These are phyloP conservation scores for Antigone vipio DNA, from an alignment of 2,113 vertebrate species.

Conservation along the genomic window DNA sequence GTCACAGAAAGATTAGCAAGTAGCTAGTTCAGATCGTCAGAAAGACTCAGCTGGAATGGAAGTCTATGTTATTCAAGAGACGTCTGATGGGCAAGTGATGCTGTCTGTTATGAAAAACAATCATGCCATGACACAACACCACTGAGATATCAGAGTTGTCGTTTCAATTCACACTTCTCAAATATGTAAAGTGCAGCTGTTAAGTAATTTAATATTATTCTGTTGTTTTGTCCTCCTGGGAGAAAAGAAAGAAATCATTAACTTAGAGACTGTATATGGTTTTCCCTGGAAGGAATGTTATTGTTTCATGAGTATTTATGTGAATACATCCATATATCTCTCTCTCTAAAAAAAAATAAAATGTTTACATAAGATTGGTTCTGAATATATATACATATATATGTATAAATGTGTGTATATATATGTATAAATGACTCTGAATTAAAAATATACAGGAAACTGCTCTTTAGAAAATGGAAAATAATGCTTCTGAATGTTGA, in stretches of 20 bases:
- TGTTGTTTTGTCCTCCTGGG: background rate
- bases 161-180: conserved; percentile 20
- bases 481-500: background rate
- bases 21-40: background rate
- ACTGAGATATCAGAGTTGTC: conserved; percentile 2
- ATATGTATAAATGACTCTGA: background rate
- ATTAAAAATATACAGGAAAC: background rate
- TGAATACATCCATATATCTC: background rate
- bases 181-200: conserved; percentile 27
- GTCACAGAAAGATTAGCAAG: background rate
- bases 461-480: background rate
- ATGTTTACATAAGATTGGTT: background rate
- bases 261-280: background rate
- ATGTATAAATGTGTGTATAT: background rate
- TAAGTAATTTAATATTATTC: conserved; percentile 21
- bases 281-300: background rate
- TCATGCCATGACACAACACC: background rate
- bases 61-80: background rate
- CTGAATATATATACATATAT: background rate
- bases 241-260: conserved; percentile 10
- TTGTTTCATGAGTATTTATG: background rate
- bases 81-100: background rate
- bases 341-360: too few species aligned
- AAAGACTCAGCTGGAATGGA: background rate
- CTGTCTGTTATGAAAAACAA: conserved; percentile 1